Percentiles rank a stretch among this genome's conserved stretches.
phyloP scores from a whole-genome alignment of 2,888 invertebrate species.

The Epinotia demarniana region DNA sequence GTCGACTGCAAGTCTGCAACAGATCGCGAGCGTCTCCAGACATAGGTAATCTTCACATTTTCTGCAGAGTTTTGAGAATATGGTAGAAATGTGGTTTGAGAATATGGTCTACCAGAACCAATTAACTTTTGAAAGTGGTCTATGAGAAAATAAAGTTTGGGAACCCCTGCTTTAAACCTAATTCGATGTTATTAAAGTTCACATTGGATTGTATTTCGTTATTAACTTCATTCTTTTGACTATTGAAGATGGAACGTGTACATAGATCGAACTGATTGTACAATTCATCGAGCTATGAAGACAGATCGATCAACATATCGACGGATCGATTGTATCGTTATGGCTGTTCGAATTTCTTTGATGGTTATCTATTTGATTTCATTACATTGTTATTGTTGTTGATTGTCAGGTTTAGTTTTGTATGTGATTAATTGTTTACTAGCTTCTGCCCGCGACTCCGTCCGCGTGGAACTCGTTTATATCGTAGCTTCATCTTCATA shows the following conservation, averaged over 20 bases:
- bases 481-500: too few relatives aligned
- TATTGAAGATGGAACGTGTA: too few relatives aligned
- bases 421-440: not conserved
- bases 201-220: not conserved
- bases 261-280: not conserved
- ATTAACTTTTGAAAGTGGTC: too few relatives aligned
- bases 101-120: too few relatives aligned
- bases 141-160: too few relatives aligned
- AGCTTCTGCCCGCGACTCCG: too few relatives aligned
- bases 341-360: constrained; percentile 31
- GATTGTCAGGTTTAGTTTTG: constrained; percentile 15
- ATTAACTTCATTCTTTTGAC: not conserved
- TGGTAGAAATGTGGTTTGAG: too few relatives aligned
- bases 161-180: not conserved
- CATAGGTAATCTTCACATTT: too few relatives aligned
- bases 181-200: not conserved
- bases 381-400: constrained; percentile 26
- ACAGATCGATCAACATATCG: constrained; percentile 36
- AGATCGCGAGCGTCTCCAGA: too few relatives aligned
- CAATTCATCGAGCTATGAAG: constrained; percentile 32
- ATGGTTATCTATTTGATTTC: constrained; percentile 29
- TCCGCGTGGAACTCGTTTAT: too few relatives aligned
- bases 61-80: too few relatives aligned
- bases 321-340: constrained; percentile 18
- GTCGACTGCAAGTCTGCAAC: too few relatives aligned